Evolutionary conservation across 1,140 invertebrate species (phyloP).

Genomic region (Orchestia grillus): DNA sequence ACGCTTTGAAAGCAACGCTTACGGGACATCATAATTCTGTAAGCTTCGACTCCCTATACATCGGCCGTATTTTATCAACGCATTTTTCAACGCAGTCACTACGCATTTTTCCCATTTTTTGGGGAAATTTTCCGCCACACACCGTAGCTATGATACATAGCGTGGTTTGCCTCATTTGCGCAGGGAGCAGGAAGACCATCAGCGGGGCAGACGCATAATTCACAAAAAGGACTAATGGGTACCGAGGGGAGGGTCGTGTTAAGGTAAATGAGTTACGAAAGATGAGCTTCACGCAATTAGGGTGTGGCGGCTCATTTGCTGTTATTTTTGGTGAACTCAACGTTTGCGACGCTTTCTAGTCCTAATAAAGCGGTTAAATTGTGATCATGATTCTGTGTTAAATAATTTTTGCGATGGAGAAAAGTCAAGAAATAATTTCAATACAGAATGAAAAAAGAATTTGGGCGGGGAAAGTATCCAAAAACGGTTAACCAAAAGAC

Average conservation of each 20-base stretch:
- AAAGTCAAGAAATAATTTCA: too few species aligned
- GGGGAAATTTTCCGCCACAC: neutral
- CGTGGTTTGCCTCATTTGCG: neutral
- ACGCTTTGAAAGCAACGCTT: neutral
- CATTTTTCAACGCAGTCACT: neutral
- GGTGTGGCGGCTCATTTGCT: neutral
- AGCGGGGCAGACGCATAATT: constrained; percentile 12
- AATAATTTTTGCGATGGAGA: too few species aligned
- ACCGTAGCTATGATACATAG: neutral
- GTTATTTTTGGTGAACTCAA: neutral
- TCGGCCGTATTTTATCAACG: too few species aligned
- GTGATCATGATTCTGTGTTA: neutral
- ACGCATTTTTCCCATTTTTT: neutral
- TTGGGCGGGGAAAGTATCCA: too few species aligned
- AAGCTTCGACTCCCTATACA: too few species aligned
- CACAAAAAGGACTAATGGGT: neutral
- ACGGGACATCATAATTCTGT: neutral
- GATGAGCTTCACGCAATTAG: neutral
- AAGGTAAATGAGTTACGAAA: neutral
- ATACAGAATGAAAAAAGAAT: too few species aligned
- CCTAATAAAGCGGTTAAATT: neutral
- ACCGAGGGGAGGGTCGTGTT: neutral
- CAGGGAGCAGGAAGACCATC: neutral
- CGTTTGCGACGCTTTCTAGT: neutral
- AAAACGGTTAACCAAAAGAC: too few species aligned